Evolutionary conservation across 2,888 invertebrate species (phyloP), one percentile per base, ranked within the genome.

Genomic region (Synanthedon andrenaeformis): DNA sequence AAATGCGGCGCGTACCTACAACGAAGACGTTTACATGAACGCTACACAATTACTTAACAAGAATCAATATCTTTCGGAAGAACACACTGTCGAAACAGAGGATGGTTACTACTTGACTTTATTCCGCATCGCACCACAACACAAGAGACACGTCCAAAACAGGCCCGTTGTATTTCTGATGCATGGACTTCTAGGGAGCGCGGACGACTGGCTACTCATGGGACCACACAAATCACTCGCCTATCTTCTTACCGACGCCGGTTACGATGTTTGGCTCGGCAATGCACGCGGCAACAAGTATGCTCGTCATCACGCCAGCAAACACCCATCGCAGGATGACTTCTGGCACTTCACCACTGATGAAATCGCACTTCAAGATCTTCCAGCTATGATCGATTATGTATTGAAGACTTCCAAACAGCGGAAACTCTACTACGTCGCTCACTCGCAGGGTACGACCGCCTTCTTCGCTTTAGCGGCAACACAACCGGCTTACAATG

Each of bases 141-240:
- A 67, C 51, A 62, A 62, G 42, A 56, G 63, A 13, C 61, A 71
- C 52, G 64, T 64, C 41, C 63, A 62, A 54, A 49, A 17, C 2
- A 72, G 67, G 53, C 87, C 86, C 5, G 86, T 84, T 1, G 89
- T 89, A 1, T 79, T 91, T 56, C 61, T 92, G 45, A 83, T 90
- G 78, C 91, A 91, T 68, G 92, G 94, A 4, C 72, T 94, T 3
- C 70, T 92, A n/a, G 90, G 90, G 50, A 90, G 90, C 59, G 90
- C 93, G 0, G 89, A 91, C 35, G 90, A 91, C 70, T 95, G 91
- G 90, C 79, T 94, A 3, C 77, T 92, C 57, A 89, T 91, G 72
- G 90, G 91, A 13, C 90, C 90, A 0, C 77, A 87, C 55, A 89
- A 90, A 57, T 79, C 84, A 0, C 79, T 87, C 42, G 76, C 82